Evolutionary conservation across 2,797 vertebrate species (phyloP), one percentile per base, ranked within the genome.

Genomic region (Phalloptychus januarius): DNA sequence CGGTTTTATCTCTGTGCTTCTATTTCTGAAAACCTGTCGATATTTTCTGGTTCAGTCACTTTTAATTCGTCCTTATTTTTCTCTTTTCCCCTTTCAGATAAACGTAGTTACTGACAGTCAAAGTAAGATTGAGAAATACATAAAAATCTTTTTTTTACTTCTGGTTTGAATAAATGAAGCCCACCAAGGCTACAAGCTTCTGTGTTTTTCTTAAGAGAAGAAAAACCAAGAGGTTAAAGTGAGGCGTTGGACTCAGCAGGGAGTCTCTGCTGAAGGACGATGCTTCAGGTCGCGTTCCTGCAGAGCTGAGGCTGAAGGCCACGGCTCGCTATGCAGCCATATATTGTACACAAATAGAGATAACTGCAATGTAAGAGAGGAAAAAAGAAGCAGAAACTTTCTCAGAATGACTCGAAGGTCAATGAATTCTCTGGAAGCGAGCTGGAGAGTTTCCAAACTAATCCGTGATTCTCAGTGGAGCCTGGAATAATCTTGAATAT

Each of bases 391-490:
- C 31, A 75, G 50, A 50, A 79, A 61, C 23, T 67, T 83, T 87
- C 82, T 80, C 38, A 77, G 45, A 85, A 75, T 4, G 38, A 44
- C 74, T 61, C 16, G 63, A 87, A 92, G 90, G 91, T 91, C 86
- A 83, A 0, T 79, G 78, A 80, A 84, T 83, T 90, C 80, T 83
- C 87, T 54, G 7, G 31, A 56, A 81, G 76, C 28, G 58, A 38
- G 69, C 18, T 86, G 91, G 87, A 83, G 1, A 5, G 76, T 40
- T 87, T 87, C 87, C 79, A 89, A 76, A 75, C 78, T 89, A 87
- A 92, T 92, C 90, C 87, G 69, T 72, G 73, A 78, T 79, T 80
- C 87, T 84, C 78, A 11, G 79, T 2, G 45, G 83, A 86, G 71
- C 45, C 44, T 25, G 44, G 70, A 76, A 70, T 77, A 31, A 88